Evolutionary conservation across 1,140 invertebrate species (phyloP).

Genomic region (Zaprionus gabonicus): DNA sequence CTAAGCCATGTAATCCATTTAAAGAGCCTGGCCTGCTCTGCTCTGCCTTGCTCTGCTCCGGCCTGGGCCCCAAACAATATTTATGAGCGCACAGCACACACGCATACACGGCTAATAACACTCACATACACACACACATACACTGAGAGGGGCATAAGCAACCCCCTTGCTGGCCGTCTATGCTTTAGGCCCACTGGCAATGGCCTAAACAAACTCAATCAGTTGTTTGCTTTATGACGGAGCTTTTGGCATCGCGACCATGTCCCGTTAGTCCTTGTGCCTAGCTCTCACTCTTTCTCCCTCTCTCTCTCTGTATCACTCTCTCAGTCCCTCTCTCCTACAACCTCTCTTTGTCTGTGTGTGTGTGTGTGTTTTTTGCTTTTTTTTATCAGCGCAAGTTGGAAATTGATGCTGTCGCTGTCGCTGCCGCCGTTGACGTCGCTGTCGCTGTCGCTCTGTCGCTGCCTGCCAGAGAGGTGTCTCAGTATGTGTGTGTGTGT

Average conservation of each 20-base stretch:
- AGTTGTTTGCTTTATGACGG: constrained; percentile 59
- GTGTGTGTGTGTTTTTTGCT: constrained; percentile 28
- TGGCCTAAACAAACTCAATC: constrained; percentile 67
- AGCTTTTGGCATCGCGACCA: constrained; percentile 51
- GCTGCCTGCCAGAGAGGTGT: constrained; percentile 22
- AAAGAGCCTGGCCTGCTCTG: constrained; percentile 17
- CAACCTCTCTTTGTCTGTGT: not conserved
- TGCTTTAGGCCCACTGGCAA: constrained; percentile 24
- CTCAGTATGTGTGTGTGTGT: constrained; percentile 32
- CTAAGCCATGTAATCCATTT: constrained; percentile 42
- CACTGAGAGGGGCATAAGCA: not conserved
- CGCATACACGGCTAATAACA: constrained; percentile 40
- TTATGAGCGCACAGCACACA: constrained; percentile 23
- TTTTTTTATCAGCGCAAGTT: constrained; percentile 46
- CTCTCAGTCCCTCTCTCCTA: not conserved
- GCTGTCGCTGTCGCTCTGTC: constrained; percentile 28
- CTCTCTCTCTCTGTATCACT: not conserved
- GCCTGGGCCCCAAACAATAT: constrained; percentile 31
- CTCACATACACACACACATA: not conserved
- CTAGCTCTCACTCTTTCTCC: constrained; percentile 3
- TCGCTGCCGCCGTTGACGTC: constrained; percentile 28
- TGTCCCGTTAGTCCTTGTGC: constrained; percentile 48
- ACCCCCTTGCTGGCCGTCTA: constrained; percentile 5
- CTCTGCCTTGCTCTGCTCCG: not conserved
- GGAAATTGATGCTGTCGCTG: constrained; percentile 55